A percentile compares a stretch with the other conserved stretches of the same genome.
Conservation (phyloP, 2,797 vertebrate genomes). For the Morus bassanus region DNA sequence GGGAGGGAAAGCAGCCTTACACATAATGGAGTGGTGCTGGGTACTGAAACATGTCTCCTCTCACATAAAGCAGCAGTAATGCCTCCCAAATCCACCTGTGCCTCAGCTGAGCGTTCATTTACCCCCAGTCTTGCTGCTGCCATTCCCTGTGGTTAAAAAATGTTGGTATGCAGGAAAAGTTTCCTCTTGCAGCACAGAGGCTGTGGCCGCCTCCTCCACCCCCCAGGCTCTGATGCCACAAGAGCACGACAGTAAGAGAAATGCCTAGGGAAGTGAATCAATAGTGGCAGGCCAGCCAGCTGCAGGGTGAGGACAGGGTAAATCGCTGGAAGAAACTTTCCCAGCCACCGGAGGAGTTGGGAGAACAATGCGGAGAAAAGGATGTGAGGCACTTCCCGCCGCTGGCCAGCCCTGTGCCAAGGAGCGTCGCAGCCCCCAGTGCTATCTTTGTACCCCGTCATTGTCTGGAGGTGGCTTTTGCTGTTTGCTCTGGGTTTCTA, state of each 20-base stretch:
- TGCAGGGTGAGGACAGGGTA: constrained; percentile 59
- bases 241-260: constrained; percentile 61
- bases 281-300: constrained; percentile 18
- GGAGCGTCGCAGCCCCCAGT: background rate
- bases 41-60: background rate
- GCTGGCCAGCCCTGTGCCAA: constrained; percentile 14
- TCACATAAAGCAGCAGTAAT: background rate
- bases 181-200: background rate
- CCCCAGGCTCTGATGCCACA: constrained; percentile 23
- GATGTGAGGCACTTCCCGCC: constrained; percentile 68
- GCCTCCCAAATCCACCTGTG: background rate
- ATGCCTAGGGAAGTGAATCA: constrained; percentile 66
- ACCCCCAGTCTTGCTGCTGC: background rate
- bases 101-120: background rate
- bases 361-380: constrained; percentile 64
- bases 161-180: constrained; percentile 46
- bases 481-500: background rate
- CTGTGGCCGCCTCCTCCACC: background rate
- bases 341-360: constrained; percentile 55
- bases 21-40: background rate
- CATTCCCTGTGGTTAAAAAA: background rate
- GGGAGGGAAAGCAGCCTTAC: background rate
- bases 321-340: constrained; percentile 66
- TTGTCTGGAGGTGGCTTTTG: background rate
- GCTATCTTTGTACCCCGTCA: constrained; percentile 31